These are phyloP conservation scores for Phoxinus dragarum DNA, from an alignment of 2,797 vertebrate genomes.

Conservation along the genomic window DNA sequence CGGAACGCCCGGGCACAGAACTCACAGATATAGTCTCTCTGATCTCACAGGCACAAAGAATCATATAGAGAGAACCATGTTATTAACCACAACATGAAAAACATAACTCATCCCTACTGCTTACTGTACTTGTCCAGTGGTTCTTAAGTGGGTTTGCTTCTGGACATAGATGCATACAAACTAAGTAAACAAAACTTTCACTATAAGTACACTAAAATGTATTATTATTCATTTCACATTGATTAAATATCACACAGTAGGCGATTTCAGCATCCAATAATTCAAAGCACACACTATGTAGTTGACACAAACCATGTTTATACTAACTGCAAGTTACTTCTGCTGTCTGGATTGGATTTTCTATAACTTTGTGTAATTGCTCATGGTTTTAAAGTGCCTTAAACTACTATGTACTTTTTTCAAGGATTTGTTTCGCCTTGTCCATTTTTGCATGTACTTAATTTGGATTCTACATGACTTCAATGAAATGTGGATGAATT, in stretches of 20 bases:
- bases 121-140: not conserved
- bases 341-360: not conserved
- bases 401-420: not conserved
- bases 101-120: not conserved
- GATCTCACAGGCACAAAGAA: slow-evolving; percentile 68
- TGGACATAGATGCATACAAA: not conserved
- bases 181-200: not conserved
- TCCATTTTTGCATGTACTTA: not conserved
- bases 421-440: not conserved
- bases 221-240: not conserved
- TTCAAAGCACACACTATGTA: not conserved
- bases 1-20: slow-evolving; percentile 84
- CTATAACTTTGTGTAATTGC: not conserved
- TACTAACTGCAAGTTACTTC: not conserved
- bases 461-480: not conserved
- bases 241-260: too few species aligned
- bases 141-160: not conserved
- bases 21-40: slow-evolving; percentile 84
- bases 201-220: not conserved
- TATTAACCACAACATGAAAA: not conserved
- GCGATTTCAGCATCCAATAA: too few species aligned
- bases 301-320: not conserved
- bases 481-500: not conserved
- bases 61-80: not conserved
- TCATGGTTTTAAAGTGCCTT: not conserved